Evolutionary conservation across 2,113 vertebrate genomes (phyloP).

Genomic region (Rhinopomastus cyanomelas): DNA sequence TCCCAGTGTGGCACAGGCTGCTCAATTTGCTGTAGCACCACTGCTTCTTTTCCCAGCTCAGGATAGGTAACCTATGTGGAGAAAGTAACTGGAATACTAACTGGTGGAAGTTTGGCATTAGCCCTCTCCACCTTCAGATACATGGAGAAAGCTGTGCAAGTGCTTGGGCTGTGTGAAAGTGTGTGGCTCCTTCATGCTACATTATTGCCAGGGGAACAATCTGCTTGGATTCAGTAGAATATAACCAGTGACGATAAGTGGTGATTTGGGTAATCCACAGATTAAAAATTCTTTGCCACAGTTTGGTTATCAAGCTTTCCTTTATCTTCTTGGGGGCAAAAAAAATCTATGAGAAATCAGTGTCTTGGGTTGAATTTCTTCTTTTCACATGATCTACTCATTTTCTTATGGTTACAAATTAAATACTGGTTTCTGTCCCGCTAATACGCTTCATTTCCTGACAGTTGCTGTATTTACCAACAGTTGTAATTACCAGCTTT

Average conservation of each 20-base stretch:
- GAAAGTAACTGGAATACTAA: neutral
- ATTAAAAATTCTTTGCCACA: neutral
- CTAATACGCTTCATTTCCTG: neutral
- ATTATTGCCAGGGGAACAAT: neutral
- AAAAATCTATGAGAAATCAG: neutral
- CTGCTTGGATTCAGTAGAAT: neutral
- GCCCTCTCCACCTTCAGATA: neutral
- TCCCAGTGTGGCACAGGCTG: neutral
- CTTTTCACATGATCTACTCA: neutral
- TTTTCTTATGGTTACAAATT: neutral
- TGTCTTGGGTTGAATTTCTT: neutral
- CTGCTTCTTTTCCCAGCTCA: neutral
- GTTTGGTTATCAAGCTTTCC: neutral
- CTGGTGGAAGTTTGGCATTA: neutral
- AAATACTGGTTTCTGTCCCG: neutral
- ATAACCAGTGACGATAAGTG: neutral
- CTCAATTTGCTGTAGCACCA: neutral
- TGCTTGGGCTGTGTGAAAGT: accelerated
- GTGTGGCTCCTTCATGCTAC: neutral
- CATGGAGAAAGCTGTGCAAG: neutral
- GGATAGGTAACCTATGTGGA: neutral
- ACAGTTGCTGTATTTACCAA: neutral
- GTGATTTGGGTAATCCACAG: neutral
- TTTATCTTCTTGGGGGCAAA: neutral
- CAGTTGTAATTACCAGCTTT: too few species aligned